Conservation (phyloP, 2,888 invertebrate species). For the Labia minor region DNA sequence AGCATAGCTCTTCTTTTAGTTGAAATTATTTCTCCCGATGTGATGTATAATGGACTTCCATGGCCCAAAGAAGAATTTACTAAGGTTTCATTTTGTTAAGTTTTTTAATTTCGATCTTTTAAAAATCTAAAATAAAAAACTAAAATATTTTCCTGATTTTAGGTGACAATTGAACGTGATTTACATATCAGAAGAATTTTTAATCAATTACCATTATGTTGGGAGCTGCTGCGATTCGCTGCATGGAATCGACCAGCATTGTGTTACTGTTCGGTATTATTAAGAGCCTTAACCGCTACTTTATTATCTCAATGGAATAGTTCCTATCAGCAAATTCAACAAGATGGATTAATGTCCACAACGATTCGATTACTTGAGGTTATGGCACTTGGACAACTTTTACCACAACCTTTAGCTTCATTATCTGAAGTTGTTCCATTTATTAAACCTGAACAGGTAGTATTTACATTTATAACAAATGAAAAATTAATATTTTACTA, state of each 20-base stretch:
- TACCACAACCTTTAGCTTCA: conserved; percentile 71
- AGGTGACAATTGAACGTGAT: conserved; percentile 87
- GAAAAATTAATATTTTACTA: conserved; percentile 18
- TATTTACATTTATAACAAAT: conserved; percentile 19
- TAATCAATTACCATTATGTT: conserved; percentile 66
- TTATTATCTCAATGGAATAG: conserved; percentile 64
- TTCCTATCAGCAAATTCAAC: conserved; percentile 36
- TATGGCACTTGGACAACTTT: conserved; percentile 71
- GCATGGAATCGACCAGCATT: conserved; percentile 60
- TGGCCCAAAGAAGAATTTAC: conserved; percentile 96
- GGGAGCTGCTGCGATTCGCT: conserved; percentile 64
- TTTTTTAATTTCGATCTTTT: too few species aligned
- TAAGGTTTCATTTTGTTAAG: conserved; percentile 45
- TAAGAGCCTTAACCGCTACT: conserved; percentile 65
- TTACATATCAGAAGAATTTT: conserved; percentile 73
- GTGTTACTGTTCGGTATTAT: conserved; percentile 64
- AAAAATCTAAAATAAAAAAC: too few species aligned
- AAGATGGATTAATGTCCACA: conserved; percentile 38
- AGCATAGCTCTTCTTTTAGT: conserved; percentile 74
- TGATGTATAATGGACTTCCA: conserved; percentile 92
- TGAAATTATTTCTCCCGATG: conserved; percentile 85
- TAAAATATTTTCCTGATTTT: conserved; percentile 27
- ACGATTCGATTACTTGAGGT: conserved; percentile 60
- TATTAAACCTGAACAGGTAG: conserved; percentile 60
- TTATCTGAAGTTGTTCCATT: conserved; percentile 63